Evolutionary conservation across 2,113 vertebrate species (phyloP), one percentile per base, ranked within the genome.

Genomic region (Cyanocitta stelleri): DNA sequence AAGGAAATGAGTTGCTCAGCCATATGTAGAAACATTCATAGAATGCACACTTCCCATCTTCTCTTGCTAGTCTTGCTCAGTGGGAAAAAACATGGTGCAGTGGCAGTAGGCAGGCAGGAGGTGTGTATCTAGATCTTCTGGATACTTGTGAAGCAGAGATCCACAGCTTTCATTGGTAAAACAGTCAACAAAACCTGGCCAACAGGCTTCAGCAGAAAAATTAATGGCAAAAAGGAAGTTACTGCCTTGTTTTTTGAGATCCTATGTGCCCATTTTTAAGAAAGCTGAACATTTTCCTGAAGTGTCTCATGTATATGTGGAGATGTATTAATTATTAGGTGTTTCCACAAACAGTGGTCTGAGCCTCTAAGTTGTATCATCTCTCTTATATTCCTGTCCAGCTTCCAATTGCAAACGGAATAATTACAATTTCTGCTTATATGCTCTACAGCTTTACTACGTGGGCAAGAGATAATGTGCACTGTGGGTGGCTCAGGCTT

Each of bases 1-100:
- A 64, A 92, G 83, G 92, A 89, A 92, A 90, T 51, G n/a, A 88
- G 75, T 39, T 83, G 63, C 68, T 88, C 37, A 35, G 37, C 37
- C 4, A 1, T n/a, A 18, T 24, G 12, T 1, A 54, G 66, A 37
- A 74, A 32, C 54, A 46, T 37, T 41, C 2, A 1, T 3, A 27
- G 35, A 74, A 77, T 10, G 27, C 73, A 49, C 51, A 17, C 13
- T 44, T 71, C 33, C 32, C 39, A 44, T 49, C 55, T 71, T 63
- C 29, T 87, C n/a, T 52, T 56, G 61, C 56, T n/a, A 20, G 15
- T 72, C 51, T 69, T 58, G 54, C 56, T 78, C 30, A 10, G 23
- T 55, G 78, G 66, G 48, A 64, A 49, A 58, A 30, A 41, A 54
- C 2, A 29, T 0, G 0, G 27, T 14, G 52, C 52, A 58, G 46